Evolutionary conservation across 2,797 vertebrate species (phyloP), one percentile per base, ranked within the genome.

Genomic region (Silurus aristotelis): DNA sequence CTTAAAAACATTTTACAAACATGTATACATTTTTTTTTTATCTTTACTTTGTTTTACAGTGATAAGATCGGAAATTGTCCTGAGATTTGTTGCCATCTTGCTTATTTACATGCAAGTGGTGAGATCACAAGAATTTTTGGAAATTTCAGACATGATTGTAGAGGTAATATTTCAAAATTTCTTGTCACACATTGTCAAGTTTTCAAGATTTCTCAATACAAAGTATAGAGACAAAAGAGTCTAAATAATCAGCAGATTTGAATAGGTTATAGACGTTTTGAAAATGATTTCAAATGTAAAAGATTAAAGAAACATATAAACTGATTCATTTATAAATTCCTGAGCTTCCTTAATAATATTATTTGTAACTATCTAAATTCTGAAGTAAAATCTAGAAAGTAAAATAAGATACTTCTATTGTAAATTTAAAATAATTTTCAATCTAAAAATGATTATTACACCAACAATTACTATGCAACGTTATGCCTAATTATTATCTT

Each of bases 31-130:
- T 38, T 38, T 38, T 4, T 60, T 14, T 63, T 63, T 8, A 20
- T 61, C 17, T 61, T 19, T 61, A 22, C 1, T 71, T 60, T 73
- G 20, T 64, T 38, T 55, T 66, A 38, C 84, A 85, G 78, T 46
- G 31, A 79, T 25, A 66, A 17, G 43, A 20, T 48, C 38, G 61
- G 27, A 27, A 2, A 31, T 1, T 55, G 20, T 66, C 5, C 43
- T 43, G 48, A 20, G 46, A 81, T 56, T 73, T 72, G 68, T 48
- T 73, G 68, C 19, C 58, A 17, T 80, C 14, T 63, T 85, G 27
- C 48, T 85, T 12, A 56, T 85, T 10, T 14, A 43, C 17, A 8
- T 75, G 7, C 55, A 19, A 25, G 20, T 75, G 61, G 60, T 66
- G 78, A 55, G 75, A 8, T 75, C 68, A 75, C 60, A 85, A 43